Evolutionary conservation across 1,140 invertebrate genomes (phyloP), one percentile per base, ranked within the genome.

Genomic region (Araneus ventricosus): DNA sequence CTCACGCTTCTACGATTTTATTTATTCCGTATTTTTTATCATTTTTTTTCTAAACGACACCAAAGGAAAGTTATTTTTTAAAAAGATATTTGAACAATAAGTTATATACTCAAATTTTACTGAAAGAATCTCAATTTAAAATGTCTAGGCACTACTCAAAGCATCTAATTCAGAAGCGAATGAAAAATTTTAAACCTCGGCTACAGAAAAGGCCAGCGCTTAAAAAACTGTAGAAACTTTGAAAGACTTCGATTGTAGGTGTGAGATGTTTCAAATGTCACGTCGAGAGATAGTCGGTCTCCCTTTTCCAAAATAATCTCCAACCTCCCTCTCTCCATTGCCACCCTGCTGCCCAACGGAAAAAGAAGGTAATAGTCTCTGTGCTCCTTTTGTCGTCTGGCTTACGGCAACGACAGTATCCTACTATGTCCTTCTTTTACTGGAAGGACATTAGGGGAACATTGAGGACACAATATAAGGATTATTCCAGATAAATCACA

Each of bases 401-500:
- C 89, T 91, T 91, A 91, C 80, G 89, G 80, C 80, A 41, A 45
- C 89, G 45, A 34, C 89, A 84, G 41, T 90, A 79, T 90, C 88
- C 86, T 88, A 89, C 24, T 89, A 37, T 89, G 52, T 41, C 52
- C 75, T 91, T 91, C 85, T 93, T 88, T 93, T 79, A 79, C 85
- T 80, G 39, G 63, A 14, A 70, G 84, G 91, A 93, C 91, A 93
- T 93, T 93, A 93, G 37, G 91, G 91, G 85, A 80, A 93, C 91
- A 93, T 93, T 87, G 91, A 88, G 63, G 91, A 93, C 85, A 93
- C 91, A 93, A 93, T 93, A 39, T 93, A 80, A 88, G 91, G 91
- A 93, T 93, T 93, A 93, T 93, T 93, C 91, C 67, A 79, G 91
- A 93, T 93, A 93, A 93, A 93, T 93, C 91, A 93, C 84, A 80